These are phyloP conservation scores for Mungos mungo DNA, from an alignment of 2,113 vertebrate species.

Conservation along the genomic window DNA sequence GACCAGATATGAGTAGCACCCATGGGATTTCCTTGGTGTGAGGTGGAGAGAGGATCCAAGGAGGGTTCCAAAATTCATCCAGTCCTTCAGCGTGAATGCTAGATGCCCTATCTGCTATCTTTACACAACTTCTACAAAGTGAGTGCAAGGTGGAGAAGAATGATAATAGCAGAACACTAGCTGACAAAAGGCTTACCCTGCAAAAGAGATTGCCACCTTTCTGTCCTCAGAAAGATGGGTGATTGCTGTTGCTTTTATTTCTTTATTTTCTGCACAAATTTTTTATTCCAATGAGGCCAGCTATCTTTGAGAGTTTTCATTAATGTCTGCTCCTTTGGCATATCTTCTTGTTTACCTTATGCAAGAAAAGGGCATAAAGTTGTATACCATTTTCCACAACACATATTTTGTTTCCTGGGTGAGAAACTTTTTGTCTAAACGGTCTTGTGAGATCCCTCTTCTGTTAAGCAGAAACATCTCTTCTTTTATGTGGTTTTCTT, in stretches of 20 bases:
- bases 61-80: neutral
- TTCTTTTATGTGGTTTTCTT: neutral
- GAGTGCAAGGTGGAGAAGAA: neutral
- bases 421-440: neutral
- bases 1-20: accelerated
- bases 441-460: neutral
- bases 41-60: neutral
- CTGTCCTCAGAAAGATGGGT: neutral
- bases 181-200: neutral
- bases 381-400: neutral
- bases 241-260: neutral
- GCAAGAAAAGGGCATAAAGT: neutral
- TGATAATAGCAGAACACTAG: neutral
- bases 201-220: neutral
- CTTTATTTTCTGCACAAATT: neutral
- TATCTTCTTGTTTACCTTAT: neutral
- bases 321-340: neutral
- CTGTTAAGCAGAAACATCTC: neutral
- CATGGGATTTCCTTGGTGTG: neutral
- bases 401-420: neutral
- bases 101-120: neutral
- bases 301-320: neutral
- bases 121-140: neutral
- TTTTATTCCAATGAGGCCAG: neutral
- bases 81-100: neutral